phyloP scores from a whole-genome alignment of 2,888 invertebrate species.

The Ectemnius continuus region DNA sequence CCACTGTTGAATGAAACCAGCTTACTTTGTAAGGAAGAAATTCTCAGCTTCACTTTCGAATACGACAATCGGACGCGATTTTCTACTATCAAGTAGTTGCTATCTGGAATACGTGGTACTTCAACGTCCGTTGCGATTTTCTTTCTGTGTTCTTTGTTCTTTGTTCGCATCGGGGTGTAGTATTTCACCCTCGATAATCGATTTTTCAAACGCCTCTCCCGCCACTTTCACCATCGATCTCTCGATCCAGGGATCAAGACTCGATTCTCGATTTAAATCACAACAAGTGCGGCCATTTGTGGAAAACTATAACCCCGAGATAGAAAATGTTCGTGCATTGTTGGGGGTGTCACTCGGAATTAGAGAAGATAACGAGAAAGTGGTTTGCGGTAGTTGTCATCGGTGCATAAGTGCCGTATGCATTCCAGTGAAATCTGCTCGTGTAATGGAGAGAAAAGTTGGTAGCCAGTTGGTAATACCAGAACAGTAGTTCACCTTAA shows the following conservation, averaged over 20 bases:
- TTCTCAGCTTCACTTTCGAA: too few species aligned
- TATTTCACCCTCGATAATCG: too few species aligned
- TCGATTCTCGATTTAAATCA: slow-evolving; percentile 37
- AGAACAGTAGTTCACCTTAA: not conserved
- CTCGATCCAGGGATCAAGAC: not conserved
- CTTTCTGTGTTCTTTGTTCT: too few species aligned
- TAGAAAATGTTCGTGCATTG: slow-evolving; percentile 68
- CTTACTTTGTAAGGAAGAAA: too few species aligned
- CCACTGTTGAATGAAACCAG: too few species aligned
- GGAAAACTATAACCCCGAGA: slow-evolving; percentile 55
- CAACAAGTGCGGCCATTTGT: slow-evolving; percentile 57
- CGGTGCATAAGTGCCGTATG: slow-evolving; percentile 17
- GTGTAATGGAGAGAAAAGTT: not conserved
- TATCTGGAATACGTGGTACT: too few species aligned
- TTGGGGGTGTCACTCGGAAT: slow-evolving; percentile 65
- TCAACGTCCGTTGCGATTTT: too few species aligned
- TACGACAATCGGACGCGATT: too few species aligned
- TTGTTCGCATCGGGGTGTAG: too few species aligned
- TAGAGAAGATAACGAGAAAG: slow-evolving; percentile 58
- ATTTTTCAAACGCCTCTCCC: too few species aligned
- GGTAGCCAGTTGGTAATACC: not conserved
- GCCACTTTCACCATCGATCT: too few species aligned
- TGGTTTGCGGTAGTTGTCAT: slow-evolving; percentile 10
- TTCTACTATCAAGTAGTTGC: too few species aligned
- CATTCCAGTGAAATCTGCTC: not conserved